Percentiles rank a stretch among this genome's conserved stretches.
Evolutionary conservation across 1,140 invertebrate genomes (phyloP).

Genomic region (Halesus radiatus): DNA sequence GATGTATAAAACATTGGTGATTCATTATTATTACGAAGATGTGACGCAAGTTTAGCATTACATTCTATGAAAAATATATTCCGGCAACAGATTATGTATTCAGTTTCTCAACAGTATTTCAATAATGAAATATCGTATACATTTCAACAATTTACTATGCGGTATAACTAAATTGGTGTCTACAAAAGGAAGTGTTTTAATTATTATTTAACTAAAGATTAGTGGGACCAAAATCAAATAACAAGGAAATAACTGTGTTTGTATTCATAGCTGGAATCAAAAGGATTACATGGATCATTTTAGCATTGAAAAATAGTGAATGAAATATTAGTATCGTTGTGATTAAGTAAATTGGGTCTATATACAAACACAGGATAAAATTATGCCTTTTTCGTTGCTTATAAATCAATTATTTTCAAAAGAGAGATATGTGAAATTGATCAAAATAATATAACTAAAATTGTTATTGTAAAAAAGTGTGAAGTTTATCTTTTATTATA

Average conservation of each 20-base stretch:
- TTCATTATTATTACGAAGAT: too few relatives aligned
- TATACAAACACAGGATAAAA: slow-evolving; percentile 13
- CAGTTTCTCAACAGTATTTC: background rate
- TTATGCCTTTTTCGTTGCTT: slow-evolving; percentile 28
- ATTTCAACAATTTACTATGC: slow-evolving; percentile 14
- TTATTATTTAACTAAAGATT: too few relatives aligned
- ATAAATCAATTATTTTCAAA: slow-evolving; percentile 13
- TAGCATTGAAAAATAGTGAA: background rate
- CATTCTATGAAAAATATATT: background rate
- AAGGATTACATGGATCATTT: background rate
- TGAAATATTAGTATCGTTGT: background rate
- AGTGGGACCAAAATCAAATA: too few relatives aligned
- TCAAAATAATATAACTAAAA: too few relatives aligned
- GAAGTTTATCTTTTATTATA: too few relatives aligned
- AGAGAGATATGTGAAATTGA: background rate
- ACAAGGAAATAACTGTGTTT: background rate
- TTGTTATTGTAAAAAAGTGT: too few relatives aligned
- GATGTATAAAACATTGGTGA: too few relatives aligned
- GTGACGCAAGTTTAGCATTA: too few relatives aligned
- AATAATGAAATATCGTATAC: slow-evolving; percentile 24
- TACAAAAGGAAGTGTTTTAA: too few relatives aligned
- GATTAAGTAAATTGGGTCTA: background rate
- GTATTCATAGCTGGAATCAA: background rate
- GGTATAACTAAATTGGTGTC: background rate
- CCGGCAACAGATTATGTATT: background rate